A percentile compares a stretch with the other conserved stretches of the same genome.
Evolutionary conservation across 2,888 invertebrate genomes (phyloP).

Genomic region (Ethmia dodecea): DNA sequence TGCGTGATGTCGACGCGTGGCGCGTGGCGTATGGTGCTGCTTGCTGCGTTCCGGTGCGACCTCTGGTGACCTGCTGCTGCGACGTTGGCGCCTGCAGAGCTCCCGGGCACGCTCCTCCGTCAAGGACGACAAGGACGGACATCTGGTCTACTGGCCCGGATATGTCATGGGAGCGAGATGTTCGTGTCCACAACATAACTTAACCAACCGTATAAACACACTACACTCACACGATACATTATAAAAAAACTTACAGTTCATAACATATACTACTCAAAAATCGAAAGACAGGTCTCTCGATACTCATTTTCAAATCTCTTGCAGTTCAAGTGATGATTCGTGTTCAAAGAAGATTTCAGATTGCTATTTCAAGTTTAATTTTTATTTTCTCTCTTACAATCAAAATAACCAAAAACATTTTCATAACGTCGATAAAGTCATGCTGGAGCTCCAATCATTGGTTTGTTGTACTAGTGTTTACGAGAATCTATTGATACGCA

Average conservation of each 20-base stretch:
- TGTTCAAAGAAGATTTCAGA: slow-evolving; percentile 33
- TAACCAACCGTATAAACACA: slow-evolving; percentile 40
- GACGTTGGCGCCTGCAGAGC: slow-evolving; percentile 80
- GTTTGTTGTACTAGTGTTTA: slow-evolving; percentile 17
- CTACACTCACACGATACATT: slow-evolving; percentile 20
- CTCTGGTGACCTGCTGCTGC: slow-evolving; percentile 19
- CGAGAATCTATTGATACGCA: slow-evolving; percentile 3
- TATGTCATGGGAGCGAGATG: slow-evolving; percentile 99
- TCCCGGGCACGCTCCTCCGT: slow-evolving; percentile 92
- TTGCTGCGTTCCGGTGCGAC: slow-evolving; percentile 23
- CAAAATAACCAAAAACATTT: slow-evolving; percentile 10
- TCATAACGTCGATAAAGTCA: slow-evolving; percentile 33
- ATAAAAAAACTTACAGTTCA: slow-evolving; percentile 9
- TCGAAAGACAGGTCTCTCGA: slow-evolving; percentile 14
- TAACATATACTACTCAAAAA: slow-evolving; percentile 5
- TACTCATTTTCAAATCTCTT: slow-evolving; percentile 11
- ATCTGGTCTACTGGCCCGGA: slow-evolving; percentile 99
- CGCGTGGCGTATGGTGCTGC: slow-evolving; percentile 22
- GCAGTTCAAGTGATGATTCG: slow-evolving; percentile 11
- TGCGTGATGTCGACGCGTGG: slow-evolving; percentile 33
- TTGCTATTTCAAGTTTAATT: slow-evolving; percentile 25
- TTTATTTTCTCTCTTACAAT: slow-evolving; percentile 29
- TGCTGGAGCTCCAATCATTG: slow-evolving; percentile 43
- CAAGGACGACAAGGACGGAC: slow-evolving; percentile 99
- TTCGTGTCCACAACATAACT: slow-evolving; percentile 89